Percentiles rank a stretch among this genome's conserved stretches.
These are phyloP conservation scores for Protobothrops flavoviridis DNA, from an alignment of 2,113 vertebrate species.

Conservation along the genomic window DNA sequence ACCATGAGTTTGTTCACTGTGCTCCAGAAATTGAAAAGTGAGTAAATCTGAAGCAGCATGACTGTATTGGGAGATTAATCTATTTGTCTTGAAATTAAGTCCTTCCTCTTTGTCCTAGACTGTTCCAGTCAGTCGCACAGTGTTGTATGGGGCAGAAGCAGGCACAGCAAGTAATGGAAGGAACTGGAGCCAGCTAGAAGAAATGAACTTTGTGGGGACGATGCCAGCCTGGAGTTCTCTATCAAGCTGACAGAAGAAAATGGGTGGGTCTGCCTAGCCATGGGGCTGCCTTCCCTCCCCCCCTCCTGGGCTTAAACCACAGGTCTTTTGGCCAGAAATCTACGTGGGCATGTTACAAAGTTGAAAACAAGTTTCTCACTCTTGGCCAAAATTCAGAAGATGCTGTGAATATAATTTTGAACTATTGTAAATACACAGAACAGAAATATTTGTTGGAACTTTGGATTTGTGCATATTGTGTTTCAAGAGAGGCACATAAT, in stretches of 20 bases:
- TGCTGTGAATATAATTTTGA: conserved; percentile 96
- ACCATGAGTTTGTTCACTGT: conserved; percentile 98
- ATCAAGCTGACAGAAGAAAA: conserved; percentile 71
- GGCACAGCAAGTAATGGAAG: conserved; percentile 99
- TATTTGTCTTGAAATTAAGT: background rate
- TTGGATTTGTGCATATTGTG: conserved; percentile 78
- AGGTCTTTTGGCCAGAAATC: conserved; percentile 58
- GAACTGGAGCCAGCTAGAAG: conserved; percentile 93
- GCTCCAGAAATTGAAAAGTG: conserved; percentile 99
- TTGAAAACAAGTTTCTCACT: conserved; percentile 74
- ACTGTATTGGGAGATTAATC: background rate
- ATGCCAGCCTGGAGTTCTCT: conserved; percentile 51
- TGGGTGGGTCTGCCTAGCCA: conserved; percentile 70
- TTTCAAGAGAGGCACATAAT: conserved; percentile 70
- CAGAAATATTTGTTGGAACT: conserved; percentile 80
- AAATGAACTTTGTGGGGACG: conserved; percentile 29
- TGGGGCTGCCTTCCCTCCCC: conserved; percentile 16
- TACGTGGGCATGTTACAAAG: conserved; percentile 76
- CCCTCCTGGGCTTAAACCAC: conserved; percentile 59
- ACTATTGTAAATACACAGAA: conserved; percentile 95
- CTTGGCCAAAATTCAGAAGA: conserved; percentile 84
- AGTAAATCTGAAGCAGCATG: conserved; percentile 50
- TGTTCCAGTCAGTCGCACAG: conserved; percentile 99
- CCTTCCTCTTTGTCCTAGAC: conserved; percentile 65
- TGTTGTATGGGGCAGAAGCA: conserved; percentile 99